These are phyloP conservation scores for Elgaria multicarinata DNA, from an alignment of 2,113 vertebrate genomes.

Conservation along the genomic window DNA sequence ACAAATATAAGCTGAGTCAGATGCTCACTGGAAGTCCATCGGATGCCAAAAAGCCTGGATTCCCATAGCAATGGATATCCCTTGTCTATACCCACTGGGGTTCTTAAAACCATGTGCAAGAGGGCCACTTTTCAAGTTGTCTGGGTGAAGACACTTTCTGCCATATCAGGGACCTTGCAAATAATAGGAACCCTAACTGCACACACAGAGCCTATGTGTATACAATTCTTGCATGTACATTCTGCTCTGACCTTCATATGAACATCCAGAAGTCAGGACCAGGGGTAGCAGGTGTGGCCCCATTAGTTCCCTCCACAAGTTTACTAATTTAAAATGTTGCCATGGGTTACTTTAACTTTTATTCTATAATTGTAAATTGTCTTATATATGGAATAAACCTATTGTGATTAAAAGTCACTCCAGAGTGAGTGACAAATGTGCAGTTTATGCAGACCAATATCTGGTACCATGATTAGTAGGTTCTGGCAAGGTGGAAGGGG, in stretches of 20 bases:
- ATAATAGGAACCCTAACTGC: not conserved
- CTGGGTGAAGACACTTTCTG: not conserved
- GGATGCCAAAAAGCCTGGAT: too few species aligned
- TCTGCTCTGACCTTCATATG: not conserved
- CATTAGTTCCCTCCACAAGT: not conserved
- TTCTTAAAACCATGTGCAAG: not conserved
- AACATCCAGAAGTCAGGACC: not conserved
- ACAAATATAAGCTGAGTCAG: too few species aligned
- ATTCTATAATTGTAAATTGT: too few species aligned
- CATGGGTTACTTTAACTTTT: not conserved
- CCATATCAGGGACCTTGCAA: not conserved
- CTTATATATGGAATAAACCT: not conserved
- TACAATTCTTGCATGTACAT: not conserved
- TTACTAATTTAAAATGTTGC: not conserved
- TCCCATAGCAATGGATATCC: too few species aligned
- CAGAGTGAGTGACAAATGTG: not conserved
- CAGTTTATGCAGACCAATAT: not conserved
- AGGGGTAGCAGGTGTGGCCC: not conserved
- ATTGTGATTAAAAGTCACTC: not conserved
- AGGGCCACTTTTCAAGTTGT: not conserved
- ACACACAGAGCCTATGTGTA: not conserved
- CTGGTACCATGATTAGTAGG: not conserved
- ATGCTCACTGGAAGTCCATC: too few species aligned
- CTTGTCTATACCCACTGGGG: too few species aligned
- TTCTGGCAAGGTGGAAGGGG: rapidly evolving